phyloP scores from a whole-genome alignment of 2,113 vertebrate species.

The Chroicocephalus ridibundus region DNA sequence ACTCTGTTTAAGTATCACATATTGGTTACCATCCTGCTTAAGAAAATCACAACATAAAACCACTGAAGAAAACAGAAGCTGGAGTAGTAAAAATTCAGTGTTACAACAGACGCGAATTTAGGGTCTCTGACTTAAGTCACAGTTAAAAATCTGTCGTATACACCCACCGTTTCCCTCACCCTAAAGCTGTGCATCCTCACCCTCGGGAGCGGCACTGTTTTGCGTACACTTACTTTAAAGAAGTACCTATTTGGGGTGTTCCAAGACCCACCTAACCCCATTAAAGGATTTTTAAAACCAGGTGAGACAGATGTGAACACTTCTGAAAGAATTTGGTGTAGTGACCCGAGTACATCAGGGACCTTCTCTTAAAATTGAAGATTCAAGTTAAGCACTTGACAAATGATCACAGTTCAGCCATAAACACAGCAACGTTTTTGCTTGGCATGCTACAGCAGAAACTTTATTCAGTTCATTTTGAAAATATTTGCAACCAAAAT shows the following conservation, averaged over 20 bases:
- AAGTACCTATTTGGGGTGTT: not conserved
- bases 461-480: conserved; percentile 74
- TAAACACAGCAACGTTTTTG: conserved; percentile 48
- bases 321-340: not conserved
- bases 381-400: not conserved
- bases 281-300: not conserved
- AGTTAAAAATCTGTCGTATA: not conserved
- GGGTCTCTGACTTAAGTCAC: not conserved
- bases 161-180: not conserved
- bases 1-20: not conserved
- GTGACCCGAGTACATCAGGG: too few species aligned
- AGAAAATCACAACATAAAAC: not conserved
- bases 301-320: not conserved
- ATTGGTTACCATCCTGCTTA: not conserved
- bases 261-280: not conserved
- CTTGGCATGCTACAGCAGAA: conserved; percentile 75
- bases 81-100: not conserved
- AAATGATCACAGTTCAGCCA: not conserved
- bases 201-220: not conserved
- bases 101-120: not conserved
- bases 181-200: not conserved
- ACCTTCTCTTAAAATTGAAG: not conserved
- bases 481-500: conserved; percentile 74
- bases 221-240: not conserved
- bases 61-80: not conserved